Percentiles rank a stretch among this genome's conserved stretches.
phyloP scores from a whole-genome alignment of 2,888 invertebrate genomes.

The Nycteola revayana region DNA sequence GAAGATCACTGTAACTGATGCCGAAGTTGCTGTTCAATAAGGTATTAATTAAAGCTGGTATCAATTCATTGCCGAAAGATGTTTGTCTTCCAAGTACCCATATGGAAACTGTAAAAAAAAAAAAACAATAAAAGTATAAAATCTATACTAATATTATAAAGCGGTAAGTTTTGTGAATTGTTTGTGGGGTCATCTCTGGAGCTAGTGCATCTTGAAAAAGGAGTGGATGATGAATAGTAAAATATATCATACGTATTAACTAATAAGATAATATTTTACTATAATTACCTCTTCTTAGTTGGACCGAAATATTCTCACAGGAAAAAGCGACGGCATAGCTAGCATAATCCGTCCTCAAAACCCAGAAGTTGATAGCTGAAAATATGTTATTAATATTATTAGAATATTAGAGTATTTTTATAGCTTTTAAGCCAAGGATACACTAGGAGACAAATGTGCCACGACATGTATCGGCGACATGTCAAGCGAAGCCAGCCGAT shows the following conservation, averaged over 20 bases:
- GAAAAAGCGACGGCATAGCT: constrained; percentile 44
- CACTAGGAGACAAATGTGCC: too few species aligned
- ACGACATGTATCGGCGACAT: too few species aligned
- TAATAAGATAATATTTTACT: too few species aligned
- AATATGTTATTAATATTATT: constrained; percentile 3
- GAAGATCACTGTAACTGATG: constrained; percentile 33
- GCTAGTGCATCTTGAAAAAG: too few species aligned
- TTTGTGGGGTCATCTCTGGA: too few species aligned
- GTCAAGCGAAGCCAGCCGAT: too few species aligned
- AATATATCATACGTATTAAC: too few species aligned
- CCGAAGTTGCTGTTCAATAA: constrained; percentile 33
- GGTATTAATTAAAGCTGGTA: constrained; percentile 36
- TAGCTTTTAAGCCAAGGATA: too few species aligned
- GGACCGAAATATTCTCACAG: constrained; percentile 45
- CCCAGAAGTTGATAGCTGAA: constrained; percentile 55
- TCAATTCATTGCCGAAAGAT: constrained; percentile 26
- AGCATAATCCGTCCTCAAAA: constrained; percentile 39
- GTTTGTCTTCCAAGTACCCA: constrained; percentile 51
- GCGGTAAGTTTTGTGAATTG: too few species aligned
- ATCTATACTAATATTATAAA: too few species aligned
- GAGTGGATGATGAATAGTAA: too few species aligned
- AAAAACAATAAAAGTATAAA: background rate
- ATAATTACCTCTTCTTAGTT: constrained; percentile 43
- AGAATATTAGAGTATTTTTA: too few species aligned
- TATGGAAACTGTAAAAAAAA: constrained; percentile 49